phyloP scores from a whole-genome alignment of 2,113 vertebrate species.

The Lycaon pictus region DNA sequence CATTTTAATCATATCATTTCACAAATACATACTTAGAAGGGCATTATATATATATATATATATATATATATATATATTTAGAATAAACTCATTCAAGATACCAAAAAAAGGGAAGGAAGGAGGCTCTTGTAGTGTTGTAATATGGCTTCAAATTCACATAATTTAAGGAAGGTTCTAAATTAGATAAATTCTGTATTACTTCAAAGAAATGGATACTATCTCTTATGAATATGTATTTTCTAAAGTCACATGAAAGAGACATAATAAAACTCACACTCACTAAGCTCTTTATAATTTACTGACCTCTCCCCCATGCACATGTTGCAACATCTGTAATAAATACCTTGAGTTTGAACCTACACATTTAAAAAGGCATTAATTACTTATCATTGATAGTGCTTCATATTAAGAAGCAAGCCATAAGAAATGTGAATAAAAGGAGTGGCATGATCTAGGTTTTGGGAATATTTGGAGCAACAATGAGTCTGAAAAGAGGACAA shows the following conservation, averaged over 20 bases:
- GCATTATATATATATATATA: not conserved
- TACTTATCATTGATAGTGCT: constrained; percentile 17
- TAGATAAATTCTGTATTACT: not conserved
- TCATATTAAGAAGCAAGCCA: constrained; percentile 19
- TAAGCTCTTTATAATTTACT: constrained; percentile 42
- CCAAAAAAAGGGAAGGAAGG: no score
- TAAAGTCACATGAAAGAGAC: not conserved
- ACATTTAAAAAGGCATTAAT: constrained; percentile 32
- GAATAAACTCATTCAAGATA: not conserved
- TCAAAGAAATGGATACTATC: not conserved
- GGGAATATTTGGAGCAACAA: constrained; percentile 83
- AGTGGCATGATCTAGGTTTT: constrained; percentile 74
- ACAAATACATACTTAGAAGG: not conserved
- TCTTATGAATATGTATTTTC: constrained; percentile 7
- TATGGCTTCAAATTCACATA: not conserved
- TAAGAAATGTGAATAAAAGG: constrained; percentile 69
- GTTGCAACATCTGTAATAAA: not conserved
- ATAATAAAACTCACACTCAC: not conserved
- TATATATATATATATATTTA: not conserved
- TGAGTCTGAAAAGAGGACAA: constrained; percentile 86
- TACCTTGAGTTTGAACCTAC: not conserved
- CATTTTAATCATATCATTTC: not conserved
- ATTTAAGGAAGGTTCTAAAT: not conserved
- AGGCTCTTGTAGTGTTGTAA: not conserved
- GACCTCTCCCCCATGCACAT: not conserved